Conservation (phyloP, 1,140 invertebrate genomes). For the Tetramorium simillimum region DNA sequence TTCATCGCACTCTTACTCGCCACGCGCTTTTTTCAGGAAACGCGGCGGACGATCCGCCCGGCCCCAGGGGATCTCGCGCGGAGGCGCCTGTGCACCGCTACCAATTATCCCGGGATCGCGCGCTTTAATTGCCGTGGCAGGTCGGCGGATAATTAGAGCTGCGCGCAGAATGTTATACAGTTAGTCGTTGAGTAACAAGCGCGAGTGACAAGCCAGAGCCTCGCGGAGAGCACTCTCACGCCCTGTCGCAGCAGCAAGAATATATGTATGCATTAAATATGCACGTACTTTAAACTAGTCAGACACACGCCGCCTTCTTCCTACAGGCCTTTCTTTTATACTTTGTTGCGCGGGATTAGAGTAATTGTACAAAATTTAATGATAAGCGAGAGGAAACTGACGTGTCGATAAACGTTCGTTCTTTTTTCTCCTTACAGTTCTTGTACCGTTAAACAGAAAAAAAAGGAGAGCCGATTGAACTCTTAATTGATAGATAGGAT, state of each 20-base stretch:
- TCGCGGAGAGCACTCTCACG: conserved; percentile 38
- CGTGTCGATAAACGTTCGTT: not conserved
- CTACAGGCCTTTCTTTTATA: conserved; percentile 65
- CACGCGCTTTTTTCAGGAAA: not conserved
- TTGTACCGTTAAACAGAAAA: not conserved
- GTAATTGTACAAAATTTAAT: conserved; percentile 11
- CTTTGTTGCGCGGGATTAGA: not conserved
- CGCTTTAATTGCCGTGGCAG: conserved; percentile 32
- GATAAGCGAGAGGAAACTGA: not conserved
- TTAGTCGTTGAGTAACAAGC: not conserved
- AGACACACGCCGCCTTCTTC: conserved; percentile 74
- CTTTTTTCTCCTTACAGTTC: not conserved
- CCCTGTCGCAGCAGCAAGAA: conserved; percentile 58
- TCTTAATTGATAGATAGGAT: not conserved
- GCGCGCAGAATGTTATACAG: not conserved
- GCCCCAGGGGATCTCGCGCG: too few relatives aligned
- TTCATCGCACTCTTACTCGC: not conserved
- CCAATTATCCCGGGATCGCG: conserved; percentile 12
- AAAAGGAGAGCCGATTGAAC: not conserved
- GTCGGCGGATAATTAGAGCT: conserved; percentile 1
- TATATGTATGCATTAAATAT: conserved; percentile 79
- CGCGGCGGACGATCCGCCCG: not conserved
- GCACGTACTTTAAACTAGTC: conserved; percentile 81
- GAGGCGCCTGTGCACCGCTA: not conserved
- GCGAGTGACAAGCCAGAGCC: conserved; percentile 1